Evolutionary conservation across 1,140 invertebrate species (phyloP).

Genomic region (Ptiloglossa arizonensis): DNA sequence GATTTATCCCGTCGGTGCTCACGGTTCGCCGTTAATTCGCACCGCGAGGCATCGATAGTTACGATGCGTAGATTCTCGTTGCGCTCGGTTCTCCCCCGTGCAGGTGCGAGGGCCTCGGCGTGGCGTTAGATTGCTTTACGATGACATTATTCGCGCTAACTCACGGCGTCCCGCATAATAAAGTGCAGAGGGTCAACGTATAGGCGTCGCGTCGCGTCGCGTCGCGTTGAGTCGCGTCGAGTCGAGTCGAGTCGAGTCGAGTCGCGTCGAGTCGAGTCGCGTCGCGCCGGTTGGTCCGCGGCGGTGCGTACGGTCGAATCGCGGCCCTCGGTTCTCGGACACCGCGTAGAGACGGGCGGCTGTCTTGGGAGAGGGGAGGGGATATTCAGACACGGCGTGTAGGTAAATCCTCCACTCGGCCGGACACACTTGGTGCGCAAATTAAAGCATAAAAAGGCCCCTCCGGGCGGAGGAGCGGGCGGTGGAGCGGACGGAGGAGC

Average conservation of each 20-base stretch:
- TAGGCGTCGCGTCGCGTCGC: conserved; percentile 42
- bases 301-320: neutral
- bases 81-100: conserved; percentile 34
- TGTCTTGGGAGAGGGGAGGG: conserved; percentile 10
- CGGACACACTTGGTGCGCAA: conserved; percentile 69
- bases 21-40: conserved; percentile 60
- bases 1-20: conserved; percentile 64
- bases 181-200: conserved; percentile 71
- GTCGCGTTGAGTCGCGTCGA: no score
- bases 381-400: conserved; percentile 42
- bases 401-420: conserved; percentile 65
- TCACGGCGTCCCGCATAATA: conserved; percentile 72
- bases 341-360: conserved; percentile 16
- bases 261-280: no score
- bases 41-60: conserved; percentile 40
- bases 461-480: conserved; percentile 1
- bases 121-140: conserved; percentile 75
- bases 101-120: conserved; percentile 51
- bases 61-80: conserved; percentile 45
- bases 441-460: conserved; percentile 75
- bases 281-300: no score
- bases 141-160: conserved; percentile 77
- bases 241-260: no score
- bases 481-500: neutral
- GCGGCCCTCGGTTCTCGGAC: neutral